Base-by-base conservation (phyloP, 1,140 invertebrate genomes). In the Tigriopus japonicus region DNA sequence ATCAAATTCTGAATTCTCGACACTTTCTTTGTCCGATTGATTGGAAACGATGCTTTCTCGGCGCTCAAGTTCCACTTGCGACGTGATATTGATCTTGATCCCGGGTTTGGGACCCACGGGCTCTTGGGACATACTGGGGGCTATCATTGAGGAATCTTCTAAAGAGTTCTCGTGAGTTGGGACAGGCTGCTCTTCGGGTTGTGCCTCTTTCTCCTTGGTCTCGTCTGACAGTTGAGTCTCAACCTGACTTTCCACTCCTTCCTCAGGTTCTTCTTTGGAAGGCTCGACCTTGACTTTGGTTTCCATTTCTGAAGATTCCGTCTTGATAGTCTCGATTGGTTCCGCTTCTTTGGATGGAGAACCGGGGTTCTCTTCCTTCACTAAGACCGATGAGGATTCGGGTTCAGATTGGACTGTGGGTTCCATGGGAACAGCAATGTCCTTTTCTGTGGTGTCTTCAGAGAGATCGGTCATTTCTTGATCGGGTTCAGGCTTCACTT, bases 1-100 rank as follows among this genome's bases (percentile, higher is more conserved):
- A 42, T 58, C 55, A 23, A 58, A 42, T 58, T 58, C 55, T 19
- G 45, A 49, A 15, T 49, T 21, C 45, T 49, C 45, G 3, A 10
- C 21, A 15, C n/a, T 49, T 17, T 21, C 21, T 12, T 49, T 21
- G n/a, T 49, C 45, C 45, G n/a, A 21, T 5, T 49, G 28, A 35
- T 35, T 35, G 28, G 28, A 35, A 5, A 35, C 21, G 5, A 49
- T 10, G 10, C 45, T 21, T 49, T 49, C 21, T 49, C 21, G n/a
- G 3, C n/a, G n/a, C 45, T 49, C 45, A 49, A 15, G n/a, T 5
- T 49, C 45, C n/a, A 17, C 45, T 49, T 21, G 45, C n/a, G 45
- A 21, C 6, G 45, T 17, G 45, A 15, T 21, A 49, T 35, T 35
- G 9, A 35, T 35, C 28, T 9, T 3, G 28, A 35, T 35, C 3